Base-by-base conservation (phyloP, 2,113 vertebrate genomes). In the Neoarius graeffei region DNA sequence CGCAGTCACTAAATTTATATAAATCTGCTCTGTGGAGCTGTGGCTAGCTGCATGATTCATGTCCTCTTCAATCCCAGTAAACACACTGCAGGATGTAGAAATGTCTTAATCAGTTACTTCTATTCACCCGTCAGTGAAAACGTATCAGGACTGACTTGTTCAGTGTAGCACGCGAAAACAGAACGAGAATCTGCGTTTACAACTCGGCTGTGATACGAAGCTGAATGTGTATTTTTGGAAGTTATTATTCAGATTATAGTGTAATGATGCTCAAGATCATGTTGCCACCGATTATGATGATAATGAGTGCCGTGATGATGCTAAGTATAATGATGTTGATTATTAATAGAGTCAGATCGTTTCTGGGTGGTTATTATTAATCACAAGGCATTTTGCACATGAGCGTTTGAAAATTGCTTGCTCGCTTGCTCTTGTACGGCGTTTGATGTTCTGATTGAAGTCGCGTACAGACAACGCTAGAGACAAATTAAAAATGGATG, bases 261-360 rank as follows among this genome's bases (percentile, higher is more conserved):
- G 35, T 85, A 87, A 85, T 83, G 86, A 83, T 87, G 50, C 71
- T 77, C 76, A 62, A 27, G 86, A 88, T 84, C 59, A 77, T 60
- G 76, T 86, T 87, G 87, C 56, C 17, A 64, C 81, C 88, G 84
- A 88, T 89, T 86, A 88, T 59, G 62, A 85, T 86, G 82, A 79
- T 91, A 86, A 91, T 86, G 88, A 89, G 73, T 57, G 77, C 77
- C 87, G 85, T n/a, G 88, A 88, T 88, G 80, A 83, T 84, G 67
- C 30, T 71, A 86, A 60, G 81, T 67, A 23, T 62, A 76, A 82
- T 85, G 81, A 88, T 88, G 81, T 87, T 88, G 86, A 89, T 82
- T 87, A 81, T 87, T 80, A 85, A 67, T 79, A 54, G 80, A 71
- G 84, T 89, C 83, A 83, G 35, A 85, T 88, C 83, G 80, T 87